Evolutionary conservation across 2,888 invertebrate species (phyloP), one percentile per base, ranked within the genome.

Genomic region (Microctonus aethiopoides): DNA sequence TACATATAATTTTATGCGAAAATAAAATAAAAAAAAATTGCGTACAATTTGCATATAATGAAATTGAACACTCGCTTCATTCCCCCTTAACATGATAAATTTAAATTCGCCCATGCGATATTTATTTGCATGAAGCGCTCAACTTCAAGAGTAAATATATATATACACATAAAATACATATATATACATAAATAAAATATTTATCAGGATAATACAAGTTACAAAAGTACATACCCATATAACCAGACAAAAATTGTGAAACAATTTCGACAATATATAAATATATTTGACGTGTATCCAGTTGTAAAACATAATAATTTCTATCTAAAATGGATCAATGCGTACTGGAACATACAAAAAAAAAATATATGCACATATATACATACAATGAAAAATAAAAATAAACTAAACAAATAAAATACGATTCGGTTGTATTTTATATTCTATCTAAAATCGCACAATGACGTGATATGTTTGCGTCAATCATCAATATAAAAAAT

Each of bases 11-110:
- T 24, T 26, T 26, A 26, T 9, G 26, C n/a, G 26, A 56, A 56
- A 56, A 56, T 3, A 11, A 26, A 56, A 56, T n/a, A 22, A 56
- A 56, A 16, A 46, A 46, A 56, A 56, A 24, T 26, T 26, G 26
- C 29, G n/a, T 56, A n/a, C 24, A 56, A 56, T 56, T 56, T 56
- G 56, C 56, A 56, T 56, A 56, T 56, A 56, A 56, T 56, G 26
- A 56, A 56, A 56, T 56, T 56, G 56, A 26, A 29, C 56, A 24
- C 24, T n/a, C 26, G 26, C 24, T 26, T 5, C 29, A 26, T 26
- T 29, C 56, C 16, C 46, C 46, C 46, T 16, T 16, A 46, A 46
- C 46, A 9, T 46, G 56, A 56, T 56, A 26, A 56, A 56, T 56
- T 56, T 56, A n/a, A 56, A 56, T 56, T 26, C 26, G n/a, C 29